These are phyloP conservation scores for Perizoma flavofasciatum DNA, from an alignment of 2,888 invertebrate species.

Conservation along the genomic window DNA sequence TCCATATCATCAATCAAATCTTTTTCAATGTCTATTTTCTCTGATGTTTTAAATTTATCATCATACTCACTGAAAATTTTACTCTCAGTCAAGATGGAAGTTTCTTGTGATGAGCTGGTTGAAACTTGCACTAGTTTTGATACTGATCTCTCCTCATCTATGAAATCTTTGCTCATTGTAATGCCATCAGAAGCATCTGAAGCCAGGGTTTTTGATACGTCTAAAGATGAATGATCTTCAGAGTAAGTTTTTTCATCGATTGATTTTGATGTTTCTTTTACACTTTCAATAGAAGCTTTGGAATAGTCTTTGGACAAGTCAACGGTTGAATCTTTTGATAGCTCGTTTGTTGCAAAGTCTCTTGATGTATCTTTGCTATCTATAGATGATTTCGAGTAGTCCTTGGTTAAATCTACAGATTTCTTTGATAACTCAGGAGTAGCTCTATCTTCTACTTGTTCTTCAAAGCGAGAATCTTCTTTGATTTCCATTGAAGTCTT, in stretches of 20 bases:
- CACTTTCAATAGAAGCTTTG: conserved; percentile 77
- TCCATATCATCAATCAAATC: conserved; percentile 62
- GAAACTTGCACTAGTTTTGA: conserved; percentile 64
- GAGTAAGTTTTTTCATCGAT: conserved; percentile 79
- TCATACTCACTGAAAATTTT: conserved; percentile 71
- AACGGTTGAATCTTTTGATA: conserved; percentile 79
- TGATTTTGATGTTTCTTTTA: conserved; percentile 74
- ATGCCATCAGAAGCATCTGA: conserved; percentile 75
- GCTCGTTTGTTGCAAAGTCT: conserved; percentile 78
- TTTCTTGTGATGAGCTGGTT: conserved; percentile 72
- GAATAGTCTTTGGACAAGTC: conserved; percentile 76
- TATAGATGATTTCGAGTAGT: conserved; percentile 78
- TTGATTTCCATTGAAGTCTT: conserved; percentile 73
- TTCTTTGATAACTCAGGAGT: conserved; percentile 79
- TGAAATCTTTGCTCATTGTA: conserved; percentile 68
- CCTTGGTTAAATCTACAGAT: conserved; percentile 75
- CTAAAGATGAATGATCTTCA: conserved; percentile 78
- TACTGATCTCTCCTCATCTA: conserved; percentile 69
- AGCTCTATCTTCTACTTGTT: conserved; percentile 66
- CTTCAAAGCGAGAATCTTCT: conserved; percentile 69
- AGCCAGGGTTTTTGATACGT: conserved; percentile 78
- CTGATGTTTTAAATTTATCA: conserved; percentile 60
- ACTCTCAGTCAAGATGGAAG: conserved; percentile 73
- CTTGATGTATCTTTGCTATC: conserved; percentile 79
- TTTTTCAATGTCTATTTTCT: conserved; percentile 55